Evolutionary conservation across 2,113 vertebrate genomes (phyloP).

Genomic region (Hyla sarda): DNA sequence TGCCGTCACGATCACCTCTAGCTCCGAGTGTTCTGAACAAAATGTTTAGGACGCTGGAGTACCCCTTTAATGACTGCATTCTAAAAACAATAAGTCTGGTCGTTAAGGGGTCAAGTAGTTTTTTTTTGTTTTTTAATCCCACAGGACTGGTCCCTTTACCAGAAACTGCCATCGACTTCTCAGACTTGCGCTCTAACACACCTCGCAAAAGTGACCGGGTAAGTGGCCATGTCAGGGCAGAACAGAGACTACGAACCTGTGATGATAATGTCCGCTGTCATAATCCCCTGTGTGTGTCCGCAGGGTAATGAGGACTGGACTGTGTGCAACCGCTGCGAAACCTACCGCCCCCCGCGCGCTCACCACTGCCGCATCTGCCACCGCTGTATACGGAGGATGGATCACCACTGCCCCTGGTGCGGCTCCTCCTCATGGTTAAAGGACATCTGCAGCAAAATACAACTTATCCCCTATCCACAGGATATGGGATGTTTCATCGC

Average conservation of each 20-base stretch:
- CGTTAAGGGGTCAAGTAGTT: not conserved
- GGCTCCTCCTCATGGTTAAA: too few species aligned
- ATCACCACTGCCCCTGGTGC: slow-evolving; percentile 86
- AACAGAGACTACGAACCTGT: fast-evolving
- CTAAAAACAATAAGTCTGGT: too few species aligned
- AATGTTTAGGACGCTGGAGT: too few species aligned
- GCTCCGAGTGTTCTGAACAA: too few species aligned
- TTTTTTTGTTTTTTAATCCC: not conserved
- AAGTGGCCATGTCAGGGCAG: not conserved
- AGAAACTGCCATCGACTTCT: slow-evolving; percentile 78
- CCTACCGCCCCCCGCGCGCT: slow-evolving; percentile 82
- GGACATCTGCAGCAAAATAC: too few species aligned
- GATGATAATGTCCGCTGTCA: not conserved
- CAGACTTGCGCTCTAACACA: slow-evolving; percentile 52
- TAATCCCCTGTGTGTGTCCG: not conserved
- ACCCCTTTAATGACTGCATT: too few species aligned
- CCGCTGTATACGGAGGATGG: slow-evolving; percentile 83
- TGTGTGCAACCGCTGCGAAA: slow-evolving; percentile 82
- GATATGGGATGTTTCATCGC: too few species aligned
- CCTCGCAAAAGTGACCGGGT: slow-evolving; percentile 68
- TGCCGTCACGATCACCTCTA: too few species aligned
- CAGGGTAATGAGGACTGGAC: slow-evolving; percentile 84
- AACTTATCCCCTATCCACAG: too few species aligned
- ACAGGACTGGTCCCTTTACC: slow-evolving; percentile 81
- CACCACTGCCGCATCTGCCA: slow-evolving; percentile 85